Evolutionary conservation across 2,888 invertebrate species (phyloP).

Genomic region (Uropetala carovei): DNA sequence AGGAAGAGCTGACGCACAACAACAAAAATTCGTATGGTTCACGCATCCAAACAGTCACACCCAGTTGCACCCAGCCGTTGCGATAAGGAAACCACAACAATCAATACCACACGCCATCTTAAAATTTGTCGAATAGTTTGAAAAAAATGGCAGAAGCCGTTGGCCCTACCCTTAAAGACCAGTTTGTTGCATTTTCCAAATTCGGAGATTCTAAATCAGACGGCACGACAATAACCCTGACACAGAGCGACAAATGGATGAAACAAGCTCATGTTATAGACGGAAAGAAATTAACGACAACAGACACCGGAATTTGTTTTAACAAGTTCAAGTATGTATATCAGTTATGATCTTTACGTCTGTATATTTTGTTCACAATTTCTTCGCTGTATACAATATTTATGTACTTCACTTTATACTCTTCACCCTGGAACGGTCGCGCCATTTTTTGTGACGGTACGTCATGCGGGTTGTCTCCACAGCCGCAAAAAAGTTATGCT

Average conservation of each 20-base stretch:
- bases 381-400: background rate
- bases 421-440: background rate
- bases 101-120: too few relatives aligned
- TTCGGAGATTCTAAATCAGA: constrained; percentile 92
- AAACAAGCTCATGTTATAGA: constrained; percentile 89
- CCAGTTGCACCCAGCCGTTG: too few relatives aligned
- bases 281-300: constrained; percentile 90
- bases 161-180: constrained; percentile 78
- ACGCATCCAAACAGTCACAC: too few relatives aligned
- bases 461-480: too few relatives aligned
- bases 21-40: too few relatives aligned
- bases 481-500: background rate
- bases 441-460: too few relatives aligned
- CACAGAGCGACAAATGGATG: constrained; percentile 96
- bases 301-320: constrained; percentile 93
- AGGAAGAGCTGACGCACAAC: too few relatives aligned
- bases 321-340: constrained; percentile 88
- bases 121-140: background rate
- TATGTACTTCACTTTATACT: too few relatives aligned
- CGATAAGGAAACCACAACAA: too few relatives aligned
- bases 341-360: background rate
- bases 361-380: background rate
- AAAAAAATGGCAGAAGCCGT: background rate
- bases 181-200: constrained; percentile 88
- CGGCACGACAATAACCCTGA: constrained; percentile 90